Base-by-base conservation (phyloP, 2,113 vertebrate species). In the Labeo catla region DNA sequence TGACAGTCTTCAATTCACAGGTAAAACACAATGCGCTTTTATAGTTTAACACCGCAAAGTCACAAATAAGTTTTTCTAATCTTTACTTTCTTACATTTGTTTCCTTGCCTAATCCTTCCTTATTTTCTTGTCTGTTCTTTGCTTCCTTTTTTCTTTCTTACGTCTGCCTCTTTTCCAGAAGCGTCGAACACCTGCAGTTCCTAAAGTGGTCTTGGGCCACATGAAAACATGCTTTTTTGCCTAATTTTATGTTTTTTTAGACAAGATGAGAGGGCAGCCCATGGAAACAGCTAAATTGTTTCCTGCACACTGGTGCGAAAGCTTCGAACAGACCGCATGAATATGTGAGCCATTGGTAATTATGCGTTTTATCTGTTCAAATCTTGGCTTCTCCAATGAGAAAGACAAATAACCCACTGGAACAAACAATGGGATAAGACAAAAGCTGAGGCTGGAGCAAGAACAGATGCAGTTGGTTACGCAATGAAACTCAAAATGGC, bases 281-380 rank as follows among this genome's bases (percentile, higher is more conserved):
- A 65, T 57, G 81, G 83, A 74, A 81, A 61, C 66, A 72, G 34
- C 87, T 65, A 57, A 50, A 45, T 70, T 49, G 21, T 68, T 83
- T 76, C 85, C 76, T 47, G 74, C 34, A 45, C 15, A 72, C 83
- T 59, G 50, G 72, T 52, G 19, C 34, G 28, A 83, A 79, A 76
- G 84, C 49, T 78, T 65, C 59, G 47, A 82, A 57, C 65, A 73
- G 45, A 77, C 57, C 84, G 85, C 81, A 86, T 89, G 85, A 91
- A 91, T 89, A 90, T 90, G 80, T 68, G 78, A 79, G 87, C 81
- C 79, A 28, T 74, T 61, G 50, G 73, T 82, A 89, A 90, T 91
- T 90, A 90, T 52, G 80, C 28, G 43, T 85, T 89, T 87, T 84
- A 76, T 86, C 81, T 84, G 50, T 78, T 81, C 77, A 86, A 72